Base-by-base conservation (phyloP, 1,140 invertebrate genomes). In the Leptestheria dahalacensis region DNA sequence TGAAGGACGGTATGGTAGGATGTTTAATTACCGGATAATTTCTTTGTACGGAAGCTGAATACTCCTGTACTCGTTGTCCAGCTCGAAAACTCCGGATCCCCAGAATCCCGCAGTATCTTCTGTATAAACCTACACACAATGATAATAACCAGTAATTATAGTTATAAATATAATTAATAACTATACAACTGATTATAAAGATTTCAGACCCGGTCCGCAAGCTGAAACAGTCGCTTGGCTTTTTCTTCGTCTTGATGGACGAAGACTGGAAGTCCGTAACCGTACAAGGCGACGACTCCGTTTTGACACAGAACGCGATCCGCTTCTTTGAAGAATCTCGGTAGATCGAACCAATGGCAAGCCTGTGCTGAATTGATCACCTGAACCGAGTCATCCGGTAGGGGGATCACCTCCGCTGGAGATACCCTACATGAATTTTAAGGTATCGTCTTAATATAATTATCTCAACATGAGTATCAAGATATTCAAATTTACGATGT, bases 321-420 rank as follows among this genome's bases (percentile, higher is more conserved):
- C 1, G 67, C 72, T 65, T 78, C 76, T 23, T 62, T 59, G 59
- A 71, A 77, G 64, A 78, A 77, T 52, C 66, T 66, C 2, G 69
- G 67, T 11, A 71, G 48, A 61, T 77, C 68, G 62, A 78, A 71
- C 76, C 76, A 78, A 59, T 78, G 77, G 51, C 71, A 65, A 15
- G 73, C 68, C 49, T 71, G 68, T 1, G 67, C 68, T 4, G 71
- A 66, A 11, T 71, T 74, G 4, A 77, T 62, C 49, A 78, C 58
- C 29, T 76, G 71, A 11, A 72, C 69, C 29, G 68, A 70, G 9
- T 25, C 41, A 48, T 68, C 62, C 33, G 63, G 6, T 51, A 70
- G 65, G 25, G 65, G 61, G 3, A 74, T 64, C 11, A 66, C 60
- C 59, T 75, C 73, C 18, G 73, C 74, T 18, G 65, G 49, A 23